Base-by-base conservation (phyloP, 2,888 invertebrate genomes). In the Actias luna region DNA sequence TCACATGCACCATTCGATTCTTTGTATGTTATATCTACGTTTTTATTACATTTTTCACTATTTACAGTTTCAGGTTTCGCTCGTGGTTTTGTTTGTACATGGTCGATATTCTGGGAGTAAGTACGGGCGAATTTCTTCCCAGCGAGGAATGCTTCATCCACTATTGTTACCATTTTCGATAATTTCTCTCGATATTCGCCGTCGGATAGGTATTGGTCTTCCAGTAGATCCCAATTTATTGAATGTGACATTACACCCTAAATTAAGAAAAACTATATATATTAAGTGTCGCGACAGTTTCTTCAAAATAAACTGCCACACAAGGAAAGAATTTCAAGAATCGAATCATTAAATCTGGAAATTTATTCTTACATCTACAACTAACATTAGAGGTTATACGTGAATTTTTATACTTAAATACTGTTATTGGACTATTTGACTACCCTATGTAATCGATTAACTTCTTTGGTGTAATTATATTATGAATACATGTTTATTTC, bases 181-280 rank as follows among this genome's bases (percentile, higher is more conserved):
- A 99, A 93, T 76, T 97, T 96, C 74, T 97, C 95, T 74, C 96
- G 94, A 85, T 96, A 98, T 36, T 94, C 93, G 65, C 95, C 95
- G 84, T 98, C 96, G 8, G 96, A 94, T 72, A 95, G 94, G 87
- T 97, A 99, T 83, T 99, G 98, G 58, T 95, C 94, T 88, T 98
- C 97, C 62, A 99, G 91, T 71, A 97, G 93, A 73, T 97, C 95
- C 99, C 99, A 99, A 82, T 98, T 97, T 77, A 99, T 98, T 0
- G 98, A 97, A 71, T 96, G 96, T 73, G 98, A 97, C 96, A 99
- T 96, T 5, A 99, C 99, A 58, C 99, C 99, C 96, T 98, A 88
- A 50, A 92, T 88, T 71, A 35, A 57, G n/a, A n/a, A 7, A 46
- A 10, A 46, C 18, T 33, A 35, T 29, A 59, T 42, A n/a, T n/a